These are phyloP conservation scores for Megaustenia siamemsis DNA, from an alignment of 2,888 invertebrate genomes.

Conservation along the genomic window DNA sequence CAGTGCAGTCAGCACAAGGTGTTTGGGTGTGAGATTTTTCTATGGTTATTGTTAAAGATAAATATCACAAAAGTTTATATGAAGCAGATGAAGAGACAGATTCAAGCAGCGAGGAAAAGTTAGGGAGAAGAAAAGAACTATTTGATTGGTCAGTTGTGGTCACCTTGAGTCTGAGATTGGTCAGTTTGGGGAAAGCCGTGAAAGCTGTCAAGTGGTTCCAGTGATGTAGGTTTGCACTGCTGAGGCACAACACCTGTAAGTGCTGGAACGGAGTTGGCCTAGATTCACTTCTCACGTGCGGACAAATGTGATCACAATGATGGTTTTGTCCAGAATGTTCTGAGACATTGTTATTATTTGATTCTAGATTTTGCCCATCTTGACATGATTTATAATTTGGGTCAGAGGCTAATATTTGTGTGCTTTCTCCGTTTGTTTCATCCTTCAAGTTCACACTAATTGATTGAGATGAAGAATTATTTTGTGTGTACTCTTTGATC, in stretches of 20 bases:
- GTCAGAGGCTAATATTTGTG: not conserved
- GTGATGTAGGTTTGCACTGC: constrained; percentile 67
- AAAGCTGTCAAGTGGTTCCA: constrained; percentile 68
- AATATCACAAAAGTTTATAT: too few species aligned
- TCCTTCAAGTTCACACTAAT: too few species aligned
- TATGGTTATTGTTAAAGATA: too few species aligned
- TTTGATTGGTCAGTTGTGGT: too few species aligned
- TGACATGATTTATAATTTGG: not conserved
- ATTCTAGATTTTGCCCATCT: not conserved
- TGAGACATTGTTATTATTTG: constrained; percentile 6
- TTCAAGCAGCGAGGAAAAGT: too few species aligned
- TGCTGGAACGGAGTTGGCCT: constrained; percentile 60
- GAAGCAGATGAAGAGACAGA: too few species aligned
- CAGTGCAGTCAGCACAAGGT: too few species aligned
- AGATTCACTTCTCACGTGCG: not conserved
- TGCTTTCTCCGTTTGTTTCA: not conserved
- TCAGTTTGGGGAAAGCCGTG: constrained; percentile 66
- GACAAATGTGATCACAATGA: not conserved
- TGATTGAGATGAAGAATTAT: too few species aligned
- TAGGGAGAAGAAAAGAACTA: too few species aligned
- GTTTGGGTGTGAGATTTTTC: too few species aligned
- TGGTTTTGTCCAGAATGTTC: not conserved
- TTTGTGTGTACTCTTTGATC: too few species aligned
- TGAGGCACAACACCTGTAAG: constrained; percentile 69
- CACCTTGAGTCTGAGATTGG: constrained; percentile 70